Evolutionary conservation across 2,113 vertebrate species (phyloP), one percentile per base, ranked within the genome.

Genomic region (western clawed frog (Xenopus tropicalis)): DNA sequence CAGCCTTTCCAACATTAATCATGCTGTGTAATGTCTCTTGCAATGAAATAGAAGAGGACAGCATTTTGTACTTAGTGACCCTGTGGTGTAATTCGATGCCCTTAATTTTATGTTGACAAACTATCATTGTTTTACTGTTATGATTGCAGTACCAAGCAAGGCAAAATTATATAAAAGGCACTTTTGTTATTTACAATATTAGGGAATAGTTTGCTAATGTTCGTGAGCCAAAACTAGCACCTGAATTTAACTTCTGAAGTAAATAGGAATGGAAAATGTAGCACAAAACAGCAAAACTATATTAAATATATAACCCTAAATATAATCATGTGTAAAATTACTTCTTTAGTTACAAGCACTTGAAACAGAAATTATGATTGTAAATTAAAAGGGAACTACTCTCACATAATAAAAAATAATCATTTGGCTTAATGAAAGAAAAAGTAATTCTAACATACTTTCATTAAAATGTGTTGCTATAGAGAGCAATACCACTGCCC

Each of bases 31-130:
- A 74, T 67, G 54, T 67, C n/a, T 67, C 14, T 74, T 74, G 12
- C 57, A 22, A 52, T 22, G 24, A 68, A 51, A 68, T 24, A 52
- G 52, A 14, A 64, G 51, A 74, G 64, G 63, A 74, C 72, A 68
- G 17, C 44, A 37, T 68, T 52, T 61, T 67, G 72, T 74, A 37
- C 23, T 52, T 61, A 43, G 52, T 74, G 72, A 67, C 64, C 56
- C 72, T 68, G 42, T 61, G 44, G 64, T 51, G 42, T 61, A 68
- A 68, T 74, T 74, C n/a, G n/a, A 22, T 57, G 24, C 56, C 17
- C 54, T 61, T 61, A 61, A 74, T 74, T 66, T 59, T 67, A 74
- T 61, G 52, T 67, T 46, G 44, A 61, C 64, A 68, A 61, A 52
- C 42, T 56, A 68, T 74, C 23, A 74, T 61, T 68, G 72, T 61